These are phyloP conservation scores for Amphilophus citrinellus DNA, from an alignment of 2,113 vertebrate species.

Conservation along the genomic window DNA sequence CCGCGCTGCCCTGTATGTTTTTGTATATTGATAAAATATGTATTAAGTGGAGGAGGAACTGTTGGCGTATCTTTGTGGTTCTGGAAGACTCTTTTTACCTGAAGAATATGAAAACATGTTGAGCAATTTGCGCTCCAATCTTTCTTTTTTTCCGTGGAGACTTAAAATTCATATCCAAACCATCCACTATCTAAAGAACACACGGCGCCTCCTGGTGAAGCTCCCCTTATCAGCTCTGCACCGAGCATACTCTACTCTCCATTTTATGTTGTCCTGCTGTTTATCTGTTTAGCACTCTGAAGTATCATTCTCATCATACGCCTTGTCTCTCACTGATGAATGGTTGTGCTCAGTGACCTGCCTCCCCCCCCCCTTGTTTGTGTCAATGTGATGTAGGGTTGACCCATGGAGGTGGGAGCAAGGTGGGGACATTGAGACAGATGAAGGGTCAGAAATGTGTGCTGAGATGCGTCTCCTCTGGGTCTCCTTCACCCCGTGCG, in stretches of 20 bases:
- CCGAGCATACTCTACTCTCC: neutral
- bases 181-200: neutral
- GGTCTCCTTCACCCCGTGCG: conserved; percentile 64
- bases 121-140: neutral
- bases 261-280: conserved; percentile 24
- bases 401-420: conserved; percentile 56
- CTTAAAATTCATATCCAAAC: neutral
- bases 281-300: conserved; percentile 48
- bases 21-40: neutral
- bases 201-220: neutral
- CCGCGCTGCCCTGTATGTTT: too few relatives aligned
- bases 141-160: neutral
- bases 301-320: conserved; percentile 60
- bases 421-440: conserved; percentile 65
- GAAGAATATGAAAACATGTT: neutral
- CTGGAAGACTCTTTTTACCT: neutral
- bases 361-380: conserved; percentile 35
- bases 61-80: neutral
- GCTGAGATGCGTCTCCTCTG: conserved; percentile 61
- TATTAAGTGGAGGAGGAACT: neutral
- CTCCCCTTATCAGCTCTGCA: neutral
- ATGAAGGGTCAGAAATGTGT: conserved; percentile 66
- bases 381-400: conserved; percentile 66
- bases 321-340: conserved; percentile 72
- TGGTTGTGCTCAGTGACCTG: conserved; percentile 39